Conservation (phyloP, 2,113 vertebrate species). For the Sclerurus mexicanus region DNA sequence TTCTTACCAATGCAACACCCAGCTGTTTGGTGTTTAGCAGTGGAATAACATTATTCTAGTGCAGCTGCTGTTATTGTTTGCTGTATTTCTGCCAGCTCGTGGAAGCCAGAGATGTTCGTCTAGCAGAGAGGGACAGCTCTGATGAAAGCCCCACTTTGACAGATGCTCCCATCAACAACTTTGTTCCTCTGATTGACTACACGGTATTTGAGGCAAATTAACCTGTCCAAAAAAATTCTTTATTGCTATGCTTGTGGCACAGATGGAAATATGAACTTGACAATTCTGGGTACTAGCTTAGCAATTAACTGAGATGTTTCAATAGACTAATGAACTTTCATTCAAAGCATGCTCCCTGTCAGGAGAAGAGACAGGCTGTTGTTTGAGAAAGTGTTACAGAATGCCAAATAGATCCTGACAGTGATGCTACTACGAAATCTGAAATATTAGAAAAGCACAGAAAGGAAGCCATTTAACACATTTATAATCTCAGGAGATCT, state of each 20-base stretch:
- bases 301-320: slow-evolving; percentile 73
- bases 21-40: slow-evolving; percentile 48
- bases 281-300: slow-evolving; percentile 59
- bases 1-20: slow-evolving; percentile 40
- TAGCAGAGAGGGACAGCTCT: slow-evolving; percentile 35
- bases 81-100: slow-evolving; percentile 47
- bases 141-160: slow-evolving; percentile 58
- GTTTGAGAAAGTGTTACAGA: slow-evolving; percentile 22
- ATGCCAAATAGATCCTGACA: slow-evolving; percentile 37
- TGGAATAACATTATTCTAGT: slow-evolving; percentile 40
- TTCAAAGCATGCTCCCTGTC: slow-evolving; percentile 56
- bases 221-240: slow-evolving; percentile 72
- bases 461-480: slow-evolving; percentile 44
- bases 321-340: slow-evolving; percentile 73
- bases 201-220: slow-evolving; percentile 76
- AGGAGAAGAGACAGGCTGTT: slow-evolving; percentile 56
- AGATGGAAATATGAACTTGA: slow-evolving; percentile 74
- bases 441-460: background rate
- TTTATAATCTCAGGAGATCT: slow-evolving; percentile 5
- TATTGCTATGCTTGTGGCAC: slow-evolving; percentile 60
- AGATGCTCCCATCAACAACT: slow-evolving; percentile 69
- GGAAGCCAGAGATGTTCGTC: slow-evolving; percentile 44
- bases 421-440: background rate
- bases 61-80: slow-evolving; percentile 62
- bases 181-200: slow-evolving; percentile 70